Conservation (phyloP, 2,113 vertebrate genomes). For the Poeciliopsis turrubarensis region DNA sequence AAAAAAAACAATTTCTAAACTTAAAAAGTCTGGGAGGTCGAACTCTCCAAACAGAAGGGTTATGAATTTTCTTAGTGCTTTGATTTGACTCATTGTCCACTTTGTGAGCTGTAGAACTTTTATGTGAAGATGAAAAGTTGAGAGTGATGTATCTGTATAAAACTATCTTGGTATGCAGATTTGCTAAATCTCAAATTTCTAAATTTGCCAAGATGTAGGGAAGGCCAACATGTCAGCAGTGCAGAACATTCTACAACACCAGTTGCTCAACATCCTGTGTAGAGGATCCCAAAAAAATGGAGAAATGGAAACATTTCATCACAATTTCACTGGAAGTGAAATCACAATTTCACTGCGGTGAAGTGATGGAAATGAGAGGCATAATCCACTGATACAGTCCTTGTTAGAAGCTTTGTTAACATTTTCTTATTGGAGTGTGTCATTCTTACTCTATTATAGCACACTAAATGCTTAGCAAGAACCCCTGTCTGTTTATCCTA, state of each 20-base stretch:
- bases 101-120: too few relatives aligned
- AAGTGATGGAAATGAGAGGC: background rate
- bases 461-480: slow-evolving; percentile 4
- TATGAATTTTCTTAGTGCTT: background rate
- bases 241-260: background rate
- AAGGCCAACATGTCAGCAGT: slow-evolving; percentile 5
- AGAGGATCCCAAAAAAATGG: background rate
- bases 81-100: too few relatives aligned
- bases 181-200: too few relatives aligned
- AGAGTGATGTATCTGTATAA: too few relatives aligned
- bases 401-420: background rate
- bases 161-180: too few relatives aligned
- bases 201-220: background rate
- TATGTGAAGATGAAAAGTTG: too few relatives aligned
- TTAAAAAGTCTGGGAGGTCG: background rate
- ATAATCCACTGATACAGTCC: background rate
- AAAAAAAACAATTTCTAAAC: background rate
- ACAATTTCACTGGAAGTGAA: background rate
- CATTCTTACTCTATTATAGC: background rate
- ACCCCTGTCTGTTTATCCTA: slow-evolving; percentile 23
- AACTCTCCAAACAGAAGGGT: background rate
- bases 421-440: background rate
- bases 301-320: background rate
- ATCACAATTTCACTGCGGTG: background rate
- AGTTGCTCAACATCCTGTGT: background rate